Evolutionary conservation across 2,797 vertebrate species (phyloP).

Genomic region (Petrocephalus sullivani): DNA sequence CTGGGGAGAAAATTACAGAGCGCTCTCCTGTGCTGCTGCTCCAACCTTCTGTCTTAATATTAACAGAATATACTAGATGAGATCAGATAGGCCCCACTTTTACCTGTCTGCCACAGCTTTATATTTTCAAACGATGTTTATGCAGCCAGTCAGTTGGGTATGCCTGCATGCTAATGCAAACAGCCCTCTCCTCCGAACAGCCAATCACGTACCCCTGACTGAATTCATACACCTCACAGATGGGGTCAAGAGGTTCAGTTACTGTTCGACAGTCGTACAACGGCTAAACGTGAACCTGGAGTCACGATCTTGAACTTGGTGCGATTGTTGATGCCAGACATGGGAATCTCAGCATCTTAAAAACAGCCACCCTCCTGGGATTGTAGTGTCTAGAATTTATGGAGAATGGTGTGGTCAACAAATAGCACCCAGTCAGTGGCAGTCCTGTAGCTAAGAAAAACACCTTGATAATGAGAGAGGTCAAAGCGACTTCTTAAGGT

Average conservation of each 20-base stretch:
- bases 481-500: neutral
- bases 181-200: neutral
- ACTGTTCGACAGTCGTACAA: neutral
- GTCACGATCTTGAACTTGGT: neutral
- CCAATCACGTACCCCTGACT: neutral
- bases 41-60: neutral
- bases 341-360: neutral
- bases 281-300: neutral
- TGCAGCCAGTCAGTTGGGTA: neutral
- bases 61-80: neutral
- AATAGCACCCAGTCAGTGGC: neutral
- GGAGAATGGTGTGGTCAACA: neutral
- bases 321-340: neutral
- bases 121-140: neutral
- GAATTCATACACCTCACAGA: neutral
- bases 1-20: neutral
- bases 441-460: neutral
- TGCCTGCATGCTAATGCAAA: neutral
- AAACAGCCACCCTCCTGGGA: neutral
- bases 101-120: constrained; percentile 10
- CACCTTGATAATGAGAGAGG: neutral
- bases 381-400: neutral
- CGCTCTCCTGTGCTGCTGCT: neutral
- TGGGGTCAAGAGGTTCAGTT: neutral
- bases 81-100: constrained; percentile 9